phyloP scores from a whole-genome alignment of 53 echinoderm and acorn worm species.

The Stichopus horrens region DNA sequence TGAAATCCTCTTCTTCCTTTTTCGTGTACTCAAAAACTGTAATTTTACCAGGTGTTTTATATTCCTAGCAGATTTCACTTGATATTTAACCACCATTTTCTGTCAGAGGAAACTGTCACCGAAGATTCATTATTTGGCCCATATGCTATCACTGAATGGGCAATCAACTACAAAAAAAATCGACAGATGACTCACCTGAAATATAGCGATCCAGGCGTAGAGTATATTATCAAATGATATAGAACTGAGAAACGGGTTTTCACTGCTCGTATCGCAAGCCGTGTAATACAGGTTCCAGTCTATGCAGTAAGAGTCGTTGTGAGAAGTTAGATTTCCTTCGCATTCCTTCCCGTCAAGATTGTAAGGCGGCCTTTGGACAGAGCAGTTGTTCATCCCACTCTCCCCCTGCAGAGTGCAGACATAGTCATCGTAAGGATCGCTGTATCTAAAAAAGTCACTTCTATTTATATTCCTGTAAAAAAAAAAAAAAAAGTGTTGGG shows the following conservation, averaged over 20 bases:
- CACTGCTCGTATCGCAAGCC: conserved; percentile 62
- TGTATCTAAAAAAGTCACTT: conserved; percentile 48
- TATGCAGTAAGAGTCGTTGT: conserved; percentile 62
- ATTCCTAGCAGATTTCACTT: too few species aligned
- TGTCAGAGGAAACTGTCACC: too few species aligned
- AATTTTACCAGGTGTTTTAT: too few species aligned
- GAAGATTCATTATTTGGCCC: too few species aligned
- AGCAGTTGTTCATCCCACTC: conserved; percentile 61
- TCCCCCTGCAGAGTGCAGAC: conserved; percentile 72
- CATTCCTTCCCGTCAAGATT: conserved; percentile 51
- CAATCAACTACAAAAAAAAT: too few species aligned
- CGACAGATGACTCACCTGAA: conserved; percentile 75
- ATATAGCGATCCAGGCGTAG: conserved; percentile 98
- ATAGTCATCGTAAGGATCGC: conserved; percentile 66
- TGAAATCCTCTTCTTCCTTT: too few species aligned
- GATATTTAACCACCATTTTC: too few species aligned
- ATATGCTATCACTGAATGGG: too few species aligned
- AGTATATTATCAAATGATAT: conserved; percentile 99
- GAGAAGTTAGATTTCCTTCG: conserved; percentile 34
- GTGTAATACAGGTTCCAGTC: conserved; percentile 99
- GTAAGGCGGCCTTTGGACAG: conserved; percentile 51
- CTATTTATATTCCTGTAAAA: conserved; percentile 53
- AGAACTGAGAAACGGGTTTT: conserved; percentile 89
- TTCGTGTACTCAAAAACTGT: too few species aligned
- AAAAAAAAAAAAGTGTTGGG: background rate